Percentiles rank a stretch among this genome's conserved stretches.
phyloP scores from a whole-genome alignment of 2,888 invertebrate genomes.

The Epirrhoe alternata region DNA sequence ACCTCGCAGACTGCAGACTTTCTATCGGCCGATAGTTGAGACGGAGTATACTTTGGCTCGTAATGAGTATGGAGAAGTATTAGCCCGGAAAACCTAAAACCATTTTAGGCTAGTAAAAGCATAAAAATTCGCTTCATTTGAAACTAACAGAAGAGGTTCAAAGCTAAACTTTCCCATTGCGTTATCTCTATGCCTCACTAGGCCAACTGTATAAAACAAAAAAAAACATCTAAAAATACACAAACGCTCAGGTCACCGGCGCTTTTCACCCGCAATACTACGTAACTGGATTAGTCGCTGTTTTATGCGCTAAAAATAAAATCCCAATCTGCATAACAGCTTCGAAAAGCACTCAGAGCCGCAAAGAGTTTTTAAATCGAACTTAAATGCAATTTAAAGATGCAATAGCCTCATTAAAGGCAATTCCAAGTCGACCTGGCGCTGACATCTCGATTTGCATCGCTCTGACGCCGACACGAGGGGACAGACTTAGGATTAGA shows the following conservation, averaged over 20 bases:
- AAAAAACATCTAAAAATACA: background rate
- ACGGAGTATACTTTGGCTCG: too few species aligned
- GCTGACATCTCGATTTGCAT: constrained; percentile 55
- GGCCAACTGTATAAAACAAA: background rate
- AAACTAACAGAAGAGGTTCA: too few species aligned
- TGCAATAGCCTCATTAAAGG: constrained; percentile 54
- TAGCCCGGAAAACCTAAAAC: too few species aligned
- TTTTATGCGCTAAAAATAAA: constrained; percentile 12
- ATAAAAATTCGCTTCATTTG: too few species aligned
- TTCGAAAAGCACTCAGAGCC: constrained; percentile 27
- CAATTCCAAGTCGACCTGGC: constrained; percentile 51
- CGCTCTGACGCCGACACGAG: constrained; percentile 43
- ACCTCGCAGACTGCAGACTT: too few species aligned
- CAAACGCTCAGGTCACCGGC: background rate
- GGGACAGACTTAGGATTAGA: constrained; percentile 26
- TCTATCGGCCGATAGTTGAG: too few species aligned
- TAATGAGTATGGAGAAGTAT: too few species aligned
- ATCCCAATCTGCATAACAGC: constrained; percentile 15
- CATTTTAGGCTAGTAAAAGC: too few species aligned
- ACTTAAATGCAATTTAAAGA: constrained; percentile 50
- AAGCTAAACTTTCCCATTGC: too few species aligned
- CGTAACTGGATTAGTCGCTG: constrained; percentile 26
- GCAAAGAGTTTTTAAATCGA: constrained; percentile 39
- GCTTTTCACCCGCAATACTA: constrained; percentile 19
- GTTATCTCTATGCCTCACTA: background rate